Base-by-base conservation (phyloP, 2,888 invertebrate genomes). In the Synanthedon tipuliformis region DNA sequence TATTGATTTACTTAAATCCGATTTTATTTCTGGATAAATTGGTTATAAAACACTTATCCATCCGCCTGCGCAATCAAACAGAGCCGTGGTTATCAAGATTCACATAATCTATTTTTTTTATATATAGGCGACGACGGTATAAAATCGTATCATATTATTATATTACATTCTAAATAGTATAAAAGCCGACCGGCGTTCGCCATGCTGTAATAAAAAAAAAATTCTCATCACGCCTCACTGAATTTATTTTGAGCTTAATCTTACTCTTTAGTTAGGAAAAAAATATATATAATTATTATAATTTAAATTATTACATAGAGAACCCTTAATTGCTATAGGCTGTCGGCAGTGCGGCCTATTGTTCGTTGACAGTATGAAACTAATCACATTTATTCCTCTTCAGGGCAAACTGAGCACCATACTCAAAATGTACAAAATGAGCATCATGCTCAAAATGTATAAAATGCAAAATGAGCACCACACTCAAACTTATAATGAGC, bases 1-100 rank as follows among this genome's bases (percentile, higher is more conserved):
- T 65, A 67, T 62, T 76, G 77, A 53, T 80, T 79, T 76, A 81
- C 87, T 87, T 87, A 87, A 81, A 86, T 79, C 81, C 81, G 80
- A 86, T 85, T 87, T 83, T 87, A 87, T 86, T 86, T 83, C 78
- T 81, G 87, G 74, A 87, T 87, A 85, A 83, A 83, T 75, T 75
- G 86, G 84, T 85, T 87, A 87, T 82, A 87, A 87, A 85, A 86
- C 85, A 78, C 80, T 82, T 78, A 78, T 74, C 77, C 77, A 73
- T 70, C 74, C 67, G 78, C 72, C 69, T 70, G 69, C 70, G 40
- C 61, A 60, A 61, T 58, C 55, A 53, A 56, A 64, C 63, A 64
- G 61, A 40, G 68, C 68, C 41, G 66, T 62, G 66, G 70, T 65
- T 65, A 34, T 34, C 10, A 34, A 34, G 34, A 34, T 10, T 34